Percentiles rank a stretch among this genome's conserved stretches.
These are phyloP conservation scores for Calephelis virginiensis DNA, from an alignment of 1,140 invertebrate genomes.

Conservation along the genomic window DNA sequence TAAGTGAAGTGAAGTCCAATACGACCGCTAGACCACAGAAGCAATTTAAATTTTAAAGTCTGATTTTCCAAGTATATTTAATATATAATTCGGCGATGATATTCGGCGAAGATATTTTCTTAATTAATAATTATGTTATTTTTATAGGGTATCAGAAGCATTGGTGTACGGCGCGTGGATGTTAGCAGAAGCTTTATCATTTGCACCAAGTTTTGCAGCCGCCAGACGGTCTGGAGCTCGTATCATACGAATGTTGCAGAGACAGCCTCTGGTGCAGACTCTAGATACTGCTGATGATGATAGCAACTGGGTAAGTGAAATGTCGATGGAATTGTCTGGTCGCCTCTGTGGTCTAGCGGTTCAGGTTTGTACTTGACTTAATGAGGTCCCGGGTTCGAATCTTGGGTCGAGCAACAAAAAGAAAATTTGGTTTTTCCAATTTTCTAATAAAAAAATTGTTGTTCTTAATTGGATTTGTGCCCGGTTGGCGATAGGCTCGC, in stretches of 20 bases:
- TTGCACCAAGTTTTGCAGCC: constrained; percentile 92
- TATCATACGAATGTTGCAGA: constrained; percentile 82
- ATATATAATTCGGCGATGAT: neutral
- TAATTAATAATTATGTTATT: neutral
- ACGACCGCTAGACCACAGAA: no score
- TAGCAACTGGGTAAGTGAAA: constrained; percentile 66
- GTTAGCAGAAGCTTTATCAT: constrained; percentile 90
- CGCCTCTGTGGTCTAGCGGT: no score
- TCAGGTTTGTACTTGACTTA: no score
- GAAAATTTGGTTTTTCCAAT: no score
- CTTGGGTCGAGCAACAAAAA: no score
- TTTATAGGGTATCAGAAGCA: constrained; percentile 87
- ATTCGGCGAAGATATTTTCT: neutral
- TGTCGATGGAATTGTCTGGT: neutral
- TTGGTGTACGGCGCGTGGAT: constrained; percentile 93
- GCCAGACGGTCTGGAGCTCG: constrained; percentile 88
- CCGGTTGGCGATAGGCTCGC: no score
- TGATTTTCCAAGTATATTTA: no score
- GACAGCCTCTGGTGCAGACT: constrained; percentile 77
- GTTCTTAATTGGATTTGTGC: no score
- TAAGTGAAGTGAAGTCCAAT: no score
- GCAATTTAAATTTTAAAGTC: no score
- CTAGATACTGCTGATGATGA: constrained; percentile 63
- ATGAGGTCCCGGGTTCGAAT: no score
- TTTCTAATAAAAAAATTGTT: no score